Evolutionary conservation across 92 coral and sea anemone genomes (phyloP), one percentile per base, ranked within the genome.

Genomic region (Meandrina meandrites): DNA sequence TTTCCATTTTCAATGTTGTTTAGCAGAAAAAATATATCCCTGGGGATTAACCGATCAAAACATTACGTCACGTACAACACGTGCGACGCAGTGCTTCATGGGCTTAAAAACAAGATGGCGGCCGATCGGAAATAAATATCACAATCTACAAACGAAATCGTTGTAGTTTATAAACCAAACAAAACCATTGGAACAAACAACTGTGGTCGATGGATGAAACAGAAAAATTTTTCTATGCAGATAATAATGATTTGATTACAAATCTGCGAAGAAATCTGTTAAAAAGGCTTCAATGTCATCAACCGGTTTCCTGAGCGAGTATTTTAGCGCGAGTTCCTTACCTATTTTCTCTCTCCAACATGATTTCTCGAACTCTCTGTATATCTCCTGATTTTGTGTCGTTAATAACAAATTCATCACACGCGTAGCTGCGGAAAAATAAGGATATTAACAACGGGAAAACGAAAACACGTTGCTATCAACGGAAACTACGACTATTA

Each of bases 321-420:
- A 19, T 6, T 37, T 42, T n/a, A n/a, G 16, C n/a, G n/a, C 4
- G 34, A 22, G 8, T 8, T 21, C 36, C 78, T 91, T 70, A 92
- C 94, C 94, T 92, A 78, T 92, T 94, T 87, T 92, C 95, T 47
- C 89, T 90, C 79, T 94, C 98, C 73, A 95, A 82, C 62, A 97
- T 94, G 54, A 93, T 84, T 57, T 95, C 97, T 51, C 99, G 86
- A 56, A 95, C 90, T 80, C 93, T 82, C 86, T 97, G 98, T 31
- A 97, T 94, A 57, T 95, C 96, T 19, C 98, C 98, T 27, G 91
- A 79, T 83, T 93, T 95, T 16, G 96, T 97, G 78, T 97, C 99
- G 76, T 97, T 97, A 48, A 97, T 90, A 50, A 97, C 92, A 82
- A 97, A 97, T 60, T 97, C 99, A 77, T 97, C 99, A 87, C 99